Evolutionary conservation across 2,113 vertebrate species (phyloP).

Genomic region (Ibidorhyncha struthersii): DNA sequence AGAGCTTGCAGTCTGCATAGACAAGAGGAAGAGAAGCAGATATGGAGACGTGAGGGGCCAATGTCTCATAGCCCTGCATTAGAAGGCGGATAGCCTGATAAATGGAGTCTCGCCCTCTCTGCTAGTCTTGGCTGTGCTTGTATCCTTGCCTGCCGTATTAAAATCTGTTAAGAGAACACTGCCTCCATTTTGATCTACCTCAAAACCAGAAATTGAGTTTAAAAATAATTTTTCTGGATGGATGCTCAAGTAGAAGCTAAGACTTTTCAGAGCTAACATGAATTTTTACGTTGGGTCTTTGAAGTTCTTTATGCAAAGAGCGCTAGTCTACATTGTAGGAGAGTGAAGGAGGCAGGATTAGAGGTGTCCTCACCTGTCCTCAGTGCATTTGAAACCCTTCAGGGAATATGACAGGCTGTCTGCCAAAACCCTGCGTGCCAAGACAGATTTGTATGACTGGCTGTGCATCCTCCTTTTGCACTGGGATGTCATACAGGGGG

Average conservation of each 20-base stretch:
- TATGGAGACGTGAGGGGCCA: neutral
- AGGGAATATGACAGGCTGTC: neutral
- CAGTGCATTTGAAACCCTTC: neutral
- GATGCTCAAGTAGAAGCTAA: neutral
- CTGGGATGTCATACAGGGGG: neutral
- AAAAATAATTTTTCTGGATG: neutral
- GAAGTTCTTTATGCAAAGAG: neutral
- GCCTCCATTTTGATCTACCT: neutral
- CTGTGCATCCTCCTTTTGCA: neutral
- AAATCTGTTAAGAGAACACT: neutral
- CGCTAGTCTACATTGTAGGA: neutral
- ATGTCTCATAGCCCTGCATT: neutral
- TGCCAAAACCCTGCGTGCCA: fast-evolving
- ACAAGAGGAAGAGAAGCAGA: neutral
- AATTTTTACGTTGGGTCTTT: neutral
- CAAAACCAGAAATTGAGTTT: neutral
- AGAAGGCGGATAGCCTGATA: neutral
- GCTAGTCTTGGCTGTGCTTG: neutral
- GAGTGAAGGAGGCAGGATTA: neutral
- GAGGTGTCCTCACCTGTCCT: neutral
- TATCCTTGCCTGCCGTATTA: neutral
- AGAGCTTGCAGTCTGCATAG: neutral
- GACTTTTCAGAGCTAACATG: neutral
- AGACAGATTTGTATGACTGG: neutral
- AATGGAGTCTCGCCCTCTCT: neutral